Conservation (phyloP, 2,888 invertebrate species). For the Spilosoma lubricipeda region DNA sequence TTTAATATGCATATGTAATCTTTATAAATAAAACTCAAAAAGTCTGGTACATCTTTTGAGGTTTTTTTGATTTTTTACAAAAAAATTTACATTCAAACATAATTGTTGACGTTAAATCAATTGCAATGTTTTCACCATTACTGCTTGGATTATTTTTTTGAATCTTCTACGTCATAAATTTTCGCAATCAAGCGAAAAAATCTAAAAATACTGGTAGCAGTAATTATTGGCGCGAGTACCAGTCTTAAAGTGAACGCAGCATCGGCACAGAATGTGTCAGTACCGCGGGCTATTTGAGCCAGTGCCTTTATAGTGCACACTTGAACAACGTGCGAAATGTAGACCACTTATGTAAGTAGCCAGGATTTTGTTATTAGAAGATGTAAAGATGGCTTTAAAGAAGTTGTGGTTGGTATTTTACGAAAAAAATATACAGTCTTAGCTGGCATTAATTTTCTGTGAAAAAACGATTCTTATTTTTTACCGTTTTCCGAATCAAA, state of each 20-base stretch:
- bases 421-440: too few relatives aligned
- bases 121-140: background rate
- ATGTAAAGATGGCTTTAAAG: constrained; percentile 23
- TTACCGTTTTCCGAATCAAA: too few relatives aligned
- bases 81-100: too few relatives aligned
- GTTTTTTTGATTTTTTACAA: background rate
- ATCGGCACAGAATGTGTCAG: constrained; percentile 51
- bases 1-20: too few relatives aligned
- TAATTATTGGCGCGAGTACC: constrained; percentile 30
- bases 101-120: background rate
- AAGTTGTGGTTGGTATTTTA: background rate
- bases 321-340: constrained; percentile 53
- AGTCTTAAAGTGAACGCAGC: constrained; percentile 33
- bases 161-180: background rate
- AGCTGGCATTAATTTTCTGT: too few relatives aligned
- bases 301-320: constrained; percentile 47
- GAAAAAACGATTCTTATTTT: too few relatives aligned
- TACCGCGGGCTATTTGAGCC: constrained; percentile 39
- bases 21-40: background rate
- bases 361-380: constrained; percentile 34
- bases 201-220: background rate
- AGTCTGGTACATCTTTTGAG: too few relatives aligned
- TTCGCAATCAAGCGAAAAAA: background rate
- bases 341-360: constrained; percentile 37
- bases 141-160: background rate